A percentile compares a stretch with the other conserved stretches of the same genome.
These are phyloP conservation scores for Oophaga sylvatica DNA, from an alignment of 2,797 vertebrate species.

Conservation along the genomic window DNA sequence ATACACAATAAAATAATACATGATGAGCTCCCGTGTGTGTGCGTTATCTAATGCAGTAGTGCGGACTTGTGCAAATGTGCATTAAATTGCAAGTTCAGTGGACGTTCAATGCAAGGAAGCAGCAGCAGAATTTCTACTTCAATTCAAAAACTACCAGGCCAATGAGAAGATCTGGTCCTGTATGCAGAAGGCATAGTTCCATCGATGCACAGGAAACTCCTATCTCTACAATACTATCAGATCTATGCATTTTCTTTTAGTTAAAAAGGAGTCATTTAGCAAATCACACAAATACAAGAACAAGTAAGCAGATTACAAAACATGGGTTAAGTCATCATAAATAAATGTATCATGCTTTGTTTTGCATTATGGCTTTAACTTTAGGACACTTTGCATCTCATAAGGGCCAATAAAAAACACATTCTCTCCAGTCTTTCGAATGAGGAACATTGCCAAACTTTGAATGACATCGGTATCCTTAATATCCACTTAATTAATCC, in stretches of 20 bases:
- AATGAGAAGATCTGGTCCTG: background rate
- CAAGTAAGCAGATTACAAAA: conserved; percentile 13
- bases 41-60: conserved; percentile 42
- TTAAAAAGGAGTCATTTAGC: background rate
- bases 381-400: background rate
- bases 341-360: background rate
- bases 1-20: conserved; percentile 52
- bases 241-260: background rate
- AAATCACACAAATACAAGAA: background rate
- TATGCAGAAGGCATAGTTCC: conserved; percentile 27
- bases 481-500: background rate
- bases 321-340: background rate
- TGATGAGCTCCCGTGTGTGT: conserved; percentile 8
- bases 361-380: conserved; percentile 36
- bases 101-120: conserved; percentile 35
- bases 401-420: background rate
- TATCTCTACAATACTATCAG: conserved; percentile 1
- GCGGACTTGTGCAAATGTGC: conserved; percentile 60
- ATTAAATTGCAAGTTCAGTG: conserved; percentile 43
- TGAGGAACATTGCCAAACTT: background rate
- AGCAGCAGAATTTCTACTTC: conserved; percentile 12
- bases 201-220: background rate
- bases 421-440: background rate
- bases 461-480: background rate
- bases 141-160: background rate